Conservation (phyloP, 2,113 vertebrate genomes). For the Apaloderma vittatum region DNA sequence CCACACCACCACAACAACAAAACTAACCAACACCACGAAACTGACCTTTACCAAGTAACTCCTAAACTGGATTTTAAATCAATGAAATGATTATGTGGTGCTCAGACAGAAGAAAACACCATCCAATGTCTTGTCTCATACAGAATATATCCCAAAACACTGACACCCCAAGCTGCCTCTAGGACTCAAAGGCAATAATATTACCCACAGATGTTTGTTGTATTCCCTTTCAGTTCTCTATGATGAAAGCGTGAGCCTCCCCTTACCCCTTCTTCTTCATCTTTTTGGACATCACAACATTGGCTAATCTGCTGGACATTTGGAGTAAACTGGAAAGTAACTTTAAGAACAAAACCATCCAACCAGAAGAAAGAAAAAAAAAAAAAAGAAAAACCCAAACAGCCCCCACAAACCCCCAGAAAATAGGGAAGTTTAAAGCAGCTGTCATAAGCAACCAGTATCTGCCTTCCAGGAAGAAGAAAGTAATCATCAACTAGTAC, state of each 20-base stretch:
- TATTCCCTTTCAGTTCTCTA: background rate
- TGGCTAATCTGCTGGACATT: background rate
- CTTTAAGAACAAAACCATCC: background rate
- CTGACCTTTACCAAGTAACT: background rate
- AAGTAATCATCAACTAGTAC: background rate
- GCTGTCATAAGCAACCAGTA: background rate
- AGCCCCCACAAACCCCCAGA: background rate
- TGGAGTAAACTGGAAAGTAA: background rate
- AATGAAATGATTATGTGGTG: background rate
- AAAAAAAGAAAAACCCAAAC: background rate
- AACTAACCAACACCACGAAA: background rate
- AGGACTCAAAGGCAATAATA: background rate
- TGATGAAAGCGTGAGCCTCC: background rate
- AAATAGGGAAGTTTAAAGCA: background rate
- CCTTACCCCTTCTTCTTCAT: background rate
- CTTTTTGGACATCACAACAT: background rate
- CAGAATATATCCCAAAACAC: background rate
- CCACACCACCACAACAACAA: background rate
- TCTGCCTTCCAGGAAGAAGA: background rate
- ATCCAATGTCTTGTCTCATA: background rate
- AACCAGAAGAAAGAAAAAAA: background rate
- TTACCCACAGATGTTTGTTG: background rate
- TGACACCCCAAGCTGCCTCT: background rate
- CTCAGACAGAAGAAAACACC: background rate
- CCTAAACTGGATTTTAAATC: background rate